Percentiles rank a stretch among this genome's conserved stretches.
These are phyloP conservation scores for Brachionus rubens DNA, from an alignment of 1,140 invertebrate genomes.

Conservation along the genomic window DNA sequence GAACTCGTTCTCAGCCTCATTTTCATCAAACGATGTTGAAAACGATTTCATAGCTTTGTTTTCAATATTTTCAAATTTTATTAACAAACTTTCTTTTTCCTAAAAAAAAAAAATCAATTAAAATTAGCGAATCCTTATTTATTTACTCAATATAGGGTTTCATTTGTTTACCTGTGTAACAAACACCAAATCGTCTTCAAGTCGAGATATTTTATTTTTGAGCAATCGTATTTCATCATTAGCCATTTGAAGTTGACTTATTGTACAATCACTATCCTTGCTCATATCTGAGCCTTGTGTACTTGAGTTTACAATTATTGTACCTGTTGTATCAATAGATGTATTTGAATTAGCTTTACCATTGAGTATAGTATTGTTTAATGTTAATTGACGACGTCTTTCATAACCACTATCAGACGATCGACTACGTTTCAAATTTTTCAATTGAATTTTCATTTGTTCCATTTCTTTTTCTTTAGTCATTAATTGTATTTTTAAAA, in stretches of 20 bases:
- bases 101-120: conserved; percentile 3
- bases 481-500: conserved; percentile 18
- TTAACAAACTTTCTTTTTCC: conserved; percentile 30
- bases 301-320: background rate
- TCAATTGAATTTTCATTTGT: conserved; percentile 35
- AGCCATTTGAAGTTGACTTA: background rate
- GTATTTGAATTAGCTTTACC: conserved; percentile 4
- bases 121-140: background rate
- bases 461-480: conserved; percentile 45
- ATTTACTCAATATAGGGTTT: background rate
- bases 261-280: background rate
- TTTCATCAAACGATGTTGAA: background rate
- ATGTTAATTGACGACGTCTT: background rate
- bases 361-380: background rate
- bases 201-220: conserved; percentile 43
- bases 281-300: background rate
- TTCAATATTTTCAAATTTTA: conserved; percentile 32
- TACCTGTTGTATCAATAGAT: background rate
- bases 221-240: conserved; percentile 36
- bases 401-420: conserved; percentile 39
- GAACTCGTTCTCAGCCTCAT: background rate
- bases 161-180: background rate
- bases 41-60: conserved; percentile 27
- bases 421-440: conserved; percentile 46
- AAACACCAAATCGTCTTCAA: conserved; percentile 44